These are phyloP conservation scores for Australoheros scitulus DNA, from an alignment of 2,113 vertebrate species.

Conservation along the genomic window DNA sequence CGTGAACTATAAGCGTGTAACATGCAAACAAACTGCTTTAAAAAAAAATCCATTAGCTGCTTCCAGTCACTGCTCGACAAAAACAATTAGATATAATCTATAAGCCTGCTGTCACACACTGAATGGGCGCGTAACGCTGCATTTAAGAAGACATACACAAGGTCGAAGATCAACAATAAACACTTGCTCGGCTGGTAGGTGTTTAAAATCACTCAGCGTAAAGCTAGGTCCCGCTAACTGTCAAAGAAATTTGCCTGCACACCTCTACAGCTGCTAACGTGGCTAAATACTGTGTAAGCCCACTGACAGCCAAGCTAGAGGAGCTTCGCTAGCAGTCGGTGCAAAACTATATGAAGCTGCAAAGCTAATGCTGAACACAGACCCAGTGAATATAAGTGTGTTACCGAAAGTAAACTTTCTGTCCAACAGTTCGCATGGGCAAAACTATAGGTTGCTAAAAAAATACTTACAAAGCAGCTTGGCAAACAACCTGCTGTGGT, in stretches of 20 bases:
- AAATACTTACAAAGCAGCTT: constrained; percentile 83
- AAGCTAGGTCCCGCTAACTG: constrained; percentile 11
- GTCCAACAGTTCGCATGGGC: not conserved
- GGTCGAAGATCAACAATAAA: constrained; percentile 40
- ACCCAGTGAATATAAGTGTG: rapidly evolving
- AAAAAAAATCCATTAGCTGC: not conserved
- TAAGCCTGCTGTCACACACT: not conserved
- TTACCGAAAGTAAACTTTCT: not conserved
- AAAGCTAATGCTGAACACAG: not conserved
- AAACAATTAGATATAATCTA: not conserved
- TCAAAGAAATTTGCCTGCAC: not conserved
- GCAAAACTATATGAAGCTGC: not conserved
- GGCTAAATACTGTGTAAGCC: constrained; percentile 36
- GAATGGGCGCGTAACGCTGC: not conserved
- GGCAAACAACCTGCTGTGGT: constrained; percentile 79
- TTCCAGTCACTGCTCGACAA: not conserved
- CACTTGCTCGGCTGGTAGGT: not conserved
- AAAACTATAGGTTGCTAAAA: not conserved
- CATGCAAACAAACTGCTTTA: not conserved
- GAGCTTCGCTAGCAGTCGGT: not conserved
- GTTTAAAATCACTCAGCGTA: constrained; percentile 6
- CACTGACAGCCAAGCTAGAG: constrained; percentile 33
- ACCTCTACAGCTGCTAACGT: not conserved
- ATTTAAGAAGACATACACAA: not conserved
- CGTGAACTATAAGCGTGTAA: not conserved